phyloP scores from a whole-genome alignment of 2,797 vertebrate species.

The Poeciliopsis infans region DNA sequence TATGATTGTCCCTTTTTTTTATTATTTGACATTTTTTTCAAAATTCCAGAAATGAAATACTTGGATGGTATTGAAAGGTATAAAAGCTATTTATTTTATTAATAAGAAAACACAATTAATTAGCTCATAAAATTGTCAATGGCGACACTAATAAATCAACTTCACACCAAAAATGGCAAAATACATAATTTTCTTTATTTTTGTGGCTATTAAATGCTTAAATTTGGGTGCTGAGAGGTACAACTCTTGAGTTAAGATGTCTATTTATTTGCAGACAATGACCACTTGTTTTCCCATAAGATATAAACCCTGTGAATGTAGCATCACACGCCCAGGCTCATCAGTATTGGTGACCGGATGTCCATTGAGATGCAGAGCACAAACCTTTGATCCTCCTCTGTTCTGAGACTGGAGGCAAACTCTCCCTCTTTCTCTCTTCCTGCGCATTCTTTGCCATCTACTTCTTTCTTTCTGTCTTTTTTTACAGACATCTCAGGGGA shows the following conservation, averaged over 20 bases:
- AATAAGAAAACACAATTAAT: neutral
- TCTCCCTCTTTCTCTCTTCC: constrained; percentile 50
- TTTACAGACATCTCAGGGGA: constrained; percentile 64
- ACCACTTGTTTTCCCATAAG: constrained; percentile 66
- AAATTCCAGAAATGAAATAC: neutral
- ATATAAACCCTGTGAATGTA: constrained; percentile 67
- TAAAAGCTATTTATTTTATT: neutral
- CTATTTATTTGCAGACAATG: constrained; percentile 50
- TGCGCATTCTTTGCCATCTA: constrained; percentile 66
- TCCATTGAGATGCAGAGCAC: constrained; percentile 82
- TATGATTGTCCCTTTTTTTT: neutral
- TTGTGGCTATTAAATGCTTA: neutral
- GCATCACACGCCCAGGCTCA: constrained; percentile 70
- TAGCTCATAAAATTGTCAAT: neutral
- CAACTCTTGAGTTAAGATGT: constrained; percentile 11
- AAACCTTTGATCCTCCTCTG: constrained; percentile 81
- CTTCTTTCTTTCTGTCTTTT: constrained; percentile 49
- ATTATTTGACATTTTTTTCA: neutral
- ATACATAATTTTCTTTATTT: neutral
- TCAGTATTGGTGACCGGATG: constrained; percentile 79
- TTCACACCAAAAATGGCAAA: neutral
- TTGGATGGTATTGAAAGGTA: neutral
- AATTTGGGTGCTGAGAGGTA: neutral
- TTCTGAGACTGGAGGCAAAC: constrained; percentile 74
- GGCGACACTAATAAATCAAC: neutral